Evolutionary conservation across 2,113 vertebrate genomes (phyloP), one percentile per base, ranked within the genome.

Genomic region (Suricata suricatta): DNA sequence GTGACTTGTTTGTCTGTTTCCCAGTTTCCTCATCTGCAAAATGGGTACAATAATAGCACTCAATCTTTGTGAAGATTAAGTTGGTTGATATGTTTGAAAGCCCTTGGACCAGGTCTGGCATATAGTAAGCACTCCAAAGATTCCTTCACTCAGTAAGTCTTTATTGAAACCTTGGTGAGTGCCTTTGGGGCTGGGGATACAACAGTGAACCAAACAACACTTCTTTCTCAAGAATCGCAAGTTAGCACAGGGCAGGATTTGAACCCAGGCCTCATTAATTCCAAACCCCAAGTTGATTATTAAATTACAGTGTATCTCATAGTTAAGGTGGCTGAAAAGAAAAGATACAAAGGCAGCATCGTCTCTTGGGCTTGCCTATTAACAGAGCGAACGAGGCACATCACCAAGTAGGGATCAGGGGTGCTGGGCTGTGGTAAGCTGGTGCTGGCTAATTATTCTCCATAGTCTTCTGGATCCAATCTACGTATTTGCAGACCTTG

Each of bases 401-500:
- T 41, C 74, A 4, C 38, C 25, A 2, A 27, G 4, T 19, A 13
- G 60, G 72, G 35, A 63, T n/a, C 3, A 17, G 44, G 13, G 27
- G 12, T 7, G 27, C 1, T 23, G 60, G 54, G 38, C 25, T 3
- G 16, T 38, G 79, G 27, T 0, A 5, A 16, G n/a, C 11, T 10
- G 71, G 33, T 68, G 21, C 74, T 2, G 11, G 54, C 90, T 97
- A 98, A 69, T 98, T 96, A 63, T 85, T 90, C 9, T 66, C 69
- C 50, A 98, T 98, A 0, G 90, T 97, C 50, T 95, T 16, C 11
- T 57, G 74, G 83, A 99, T 99, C 99, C 99, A 99, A 21, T 96
- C 64, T 1, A 99, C 98, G 57, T 99, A 99, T 81, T 99, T 99
- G 93, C 99, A 99, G 97, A 99, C 98, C 87, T 99, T 98, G 0